A percentile compares a stretch with the other conserved stretches of the same genome.
phyloP scores from a whole-genome alignment of 2,888 invertebrate species.

The Allacma fusca region DNA sequence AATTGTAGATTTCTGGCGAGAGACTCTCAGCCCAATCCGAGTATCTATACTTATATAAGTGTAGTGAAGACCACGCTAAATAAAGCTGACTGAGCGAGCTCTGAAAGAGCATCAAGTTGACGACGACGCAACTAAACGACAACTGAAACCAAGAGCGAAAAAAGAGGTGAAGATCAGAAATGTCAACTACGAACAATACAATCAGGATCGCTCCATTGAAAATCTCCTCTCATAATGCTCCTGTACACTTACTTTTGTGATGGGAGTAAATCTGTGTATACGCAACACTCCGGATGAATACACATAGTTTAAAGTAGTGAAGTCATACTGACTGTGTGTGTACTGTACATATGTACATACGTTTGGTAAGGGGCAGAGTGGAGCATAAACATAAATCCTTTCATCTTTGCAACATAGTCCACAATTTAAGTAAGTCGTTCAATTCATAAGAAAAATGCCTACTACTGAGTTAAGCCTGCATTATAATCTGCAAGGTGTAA shows the following conservation, averaged over 20 bases:
- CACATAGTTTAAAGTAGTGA: too few species aligned
- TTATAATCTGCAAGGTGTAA: slow-evolving; percentile 22
- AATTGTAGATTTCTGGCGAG: background rate
- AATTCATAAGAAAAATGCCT: slow-evolving; percentile 17
- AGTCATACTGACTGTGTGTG: too few species aligned
- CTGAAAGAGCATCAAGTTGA: background rate
- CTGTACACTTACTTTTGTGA: slow-evolving; percentile 14
- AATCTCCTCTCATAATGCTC: background rate
- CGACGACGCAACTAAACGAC: background rate
- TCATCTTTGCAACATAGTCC: too few species aligned
- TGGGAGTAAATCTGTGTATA: too few species aligned
- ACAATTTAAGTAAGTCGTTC: background rate
- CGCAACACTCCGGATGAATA: too few species aligned
- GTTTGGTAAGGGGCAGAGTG: too few species aligned
- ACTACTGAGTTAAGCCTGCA: slow-evolving; percentile 15
- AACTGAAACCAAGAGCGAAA: slow-evolving; percentile 16
- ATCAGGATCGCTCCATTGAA: background rate
- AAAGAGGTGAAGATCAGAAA: slow-evolving; percentile 18
- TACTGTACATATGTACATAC: too few species aligned
- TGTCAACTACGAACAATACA: slow-evolving; percentile 10
- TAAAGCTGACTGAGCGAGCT: too few species aligned
- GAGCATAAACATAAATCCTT: too few species aligned
- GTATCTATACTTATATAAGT: too few species aligned
- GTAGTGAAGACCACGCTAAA: too few species aligned
- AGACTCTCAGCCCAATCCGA: too few species aligned